These are phyloP conservation scores for Megalonaias nervosa DNA, from an alignment of 1,140 invertebrate genomes.

Conservation along the genomic window DNA sequence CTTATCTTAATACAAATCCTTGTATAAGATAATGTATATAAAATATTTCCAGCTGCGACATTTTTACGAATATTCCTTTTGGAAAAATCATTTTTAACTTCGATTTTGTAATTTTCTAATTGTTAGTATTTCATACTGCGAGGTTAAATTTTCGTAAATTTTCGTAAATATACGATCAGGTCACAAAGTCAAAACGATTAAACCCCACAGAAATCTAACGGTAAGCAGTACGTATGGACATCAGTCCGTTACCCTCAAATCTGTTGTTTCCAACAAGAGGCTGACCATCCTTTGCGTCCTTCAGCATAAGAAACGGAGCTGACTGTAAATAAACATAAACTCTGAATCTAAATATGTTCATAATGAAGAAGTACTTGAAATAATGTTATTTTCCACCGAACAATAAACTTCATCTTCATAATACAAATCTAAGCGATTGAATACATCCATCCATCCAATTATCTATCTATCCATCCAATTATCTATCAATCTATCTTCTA, in stretches of 20 bases:
- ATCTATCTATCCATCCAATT: too few species aligned
- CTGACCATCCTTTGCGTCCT: conserved; percentile 31
- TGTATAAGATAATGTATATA: too few species aligned
- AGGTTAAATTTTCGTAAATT: background rate
- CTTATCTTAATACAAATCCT: too few species aligned
- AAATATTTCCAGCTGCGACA: too few species aligned
- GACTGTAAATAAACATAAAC: conserved; percentile 39
- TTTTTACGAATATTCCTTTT: background rate
- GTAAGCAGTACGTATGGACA: background rate
- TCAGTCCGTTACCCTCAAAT: conserved; percentile 77
- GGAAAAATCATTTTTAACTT: background rate
- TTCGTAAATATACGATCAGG: background rate
- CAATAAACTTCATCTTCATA: too few species aligned
- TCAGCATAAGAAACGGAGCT: conserved; percentile 46
- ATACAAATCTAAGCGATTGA: too few species aligned
- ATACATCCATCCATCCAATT: too few species aligned
- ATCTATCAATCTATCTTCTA: too few species aligned
- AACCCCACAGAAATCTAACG: background rate
- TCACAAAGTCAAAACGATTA: background rate
- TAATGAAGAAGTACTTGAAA: too few species aligned
- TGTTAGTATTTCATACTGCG: background rate
- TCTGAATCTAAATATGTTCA: too few species aligned
- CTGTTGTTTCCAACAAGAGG: conserved; percentile 70
- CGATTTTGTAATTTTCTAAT: background rate
- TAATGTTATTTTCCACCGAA: too few species aligned